Evolutionary conservation across 1,140 invertebrate species (phyloP), one percentile per base, ranked within the genome.

Genomic region (Pygmarrhopalites habei): DNA sequence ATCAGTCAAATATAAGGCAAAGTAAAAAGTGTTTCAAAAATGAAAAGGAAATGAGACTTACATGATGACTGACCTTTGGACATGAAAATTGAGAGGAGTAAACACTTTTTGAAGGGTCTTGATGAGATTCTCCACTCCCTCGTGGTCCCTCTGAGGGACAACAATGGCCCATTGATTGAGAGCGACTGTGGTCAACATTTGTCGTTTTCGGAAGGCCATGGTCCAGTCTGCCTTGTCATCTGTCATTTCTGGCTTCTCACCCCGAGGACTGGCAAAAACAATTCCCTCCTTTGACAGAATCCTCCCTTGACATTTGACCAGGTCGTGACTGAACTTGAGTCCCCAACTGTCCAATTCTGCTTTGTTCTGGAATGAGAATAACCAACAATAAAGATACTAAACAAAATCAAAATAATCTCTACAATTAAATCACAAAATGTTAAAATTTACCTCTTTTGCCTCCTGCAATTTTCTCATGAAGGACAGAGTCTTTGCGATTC

Each of bases 241-340:
- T 0, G 58, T 57, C n/a, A 17, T 25, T 23, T 56, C 60, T 2
- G 10, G 4, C 1, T 21, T 21, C 44, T 19, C 17, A 25, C 10
- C 25, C 2, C 12, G 7, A 10, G 23, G 21, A 12, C 29, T 15
- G 4, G 30, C 10, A 74, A 93, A 90, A 32, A 76, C 72, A 5
- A 95, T 80, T 1, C 74, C 72, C 72, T 94, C 89, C 0, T 80
- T 76, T 1, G 77, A 76, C 2, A 95, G 67, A 29, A 81, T 74
- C 21, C 92, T 75, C 0, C 85, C 91, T 0, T 77, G 72, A 5
- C 87, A 74, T 61, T 79, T 73, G 0, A 87, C 70, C 0, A 84
- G 81, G 7, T 83, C 79, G 1, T 77, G 71, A 0, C 80, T 82
- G 3, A 98, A 72, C 17, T 74, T 73, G 0, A 98, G 75, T 2